A percentile compares a stretch with the other conserved stretches of the same genome.
These are phyloP conservation scores for Spheniscus humboldti DNA, from an alignment of 2,797 vertebrate genomes.

Conservation along the genomic window DNA sequence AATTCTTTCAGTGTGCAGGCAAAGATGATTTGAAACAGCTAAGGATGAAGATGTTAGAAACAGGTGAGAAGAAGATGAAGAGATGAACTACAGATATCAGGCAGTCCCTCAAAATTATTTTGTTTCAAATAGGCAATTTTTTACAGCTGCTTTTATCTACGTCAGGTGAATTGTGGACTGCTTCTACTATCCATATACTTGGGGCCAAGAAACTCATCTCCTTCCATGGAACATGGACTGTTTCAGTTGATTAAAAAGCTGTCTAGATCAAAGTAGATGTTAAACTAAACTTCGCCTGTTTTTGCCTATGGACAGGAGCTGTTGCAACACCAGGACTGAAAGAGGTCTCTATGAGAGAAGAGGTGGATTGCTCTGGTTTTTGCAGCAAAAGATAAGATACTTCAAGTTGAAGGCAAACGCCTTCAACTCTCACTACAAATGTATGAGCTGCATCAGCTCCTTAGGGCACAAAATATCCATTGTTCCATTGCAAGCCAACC, in stretches of 20 bases:
- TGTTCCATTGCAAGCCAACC: background rate
- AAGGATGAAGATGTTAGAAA: background rate
- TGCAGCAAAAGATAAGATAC: background rate
- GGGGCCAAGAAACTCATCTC: background rate
- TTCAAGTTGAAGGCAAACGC: background rate
- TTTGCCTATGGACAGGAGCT: background rate
- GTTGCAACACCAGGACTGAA: background rate
- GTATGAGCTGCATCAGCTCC: background rate
- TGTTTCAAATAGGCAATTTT: background rate
- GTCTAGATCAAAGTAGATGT: background rate
- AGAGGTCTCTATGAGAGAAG: background rate
- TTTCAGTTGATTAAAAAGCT: background rate
- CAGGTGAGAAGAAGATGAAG: background rate
- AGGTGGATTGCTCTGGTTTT: background rate
- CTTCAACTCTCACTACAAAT: background rate
- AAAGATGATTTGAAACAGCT: background rate
- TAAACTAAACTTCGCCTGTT: background rate
- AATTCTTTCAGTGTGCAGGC: background rate
- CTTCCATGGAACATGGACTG: background rate
- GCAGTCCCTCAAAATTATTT: background rate
- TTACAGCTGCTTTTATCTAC: background rate
- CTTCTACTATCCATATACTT: background rate
- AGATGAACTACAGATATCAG: background rate
- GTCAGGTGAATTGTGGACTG: background rate
- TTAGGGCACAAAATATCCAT: background rate